phyloP scores from a whole-genome alignment of 2,797 vertebrate species.

The Babyrousa celebensis region DNA sequence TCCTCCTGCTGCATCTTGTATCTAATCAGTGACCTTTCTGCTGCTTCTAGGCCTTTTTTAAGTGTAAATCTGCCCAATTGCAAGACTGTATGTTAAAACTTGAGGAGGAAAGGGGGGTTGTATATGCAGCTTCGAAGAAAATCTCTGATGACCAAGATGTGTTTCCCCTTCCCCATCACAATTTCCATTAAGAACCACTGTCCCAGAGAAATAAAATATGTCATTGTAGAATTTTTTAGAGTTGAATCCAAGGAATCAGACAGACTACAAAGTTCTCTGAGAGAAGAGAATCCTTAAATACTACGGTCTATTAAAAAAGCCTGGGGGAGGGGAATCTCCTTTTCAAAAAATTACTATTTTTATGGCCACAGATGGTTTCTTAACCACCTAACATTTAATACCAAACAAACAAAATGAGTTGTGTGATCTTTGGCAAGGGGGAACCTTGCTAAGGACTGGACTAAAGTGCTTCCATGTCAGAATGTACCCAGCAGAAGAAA shows the following conservation, averaged over 20 bases:
- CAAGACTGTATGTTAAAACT: rapidly evolving
- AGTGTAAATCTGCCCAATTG: rapidly evolving
- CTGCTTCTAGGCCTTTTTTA: neutral
- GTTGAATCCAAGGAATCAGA: neutral
- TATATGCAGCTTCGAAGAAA: neutral
- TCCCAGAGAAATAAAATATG: neutral
- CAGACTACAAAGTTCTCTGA: neutral
- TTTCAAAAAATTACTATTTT: neutral
- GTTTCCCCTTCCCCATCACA: neutral
- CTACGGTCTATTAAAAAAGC: neutral
- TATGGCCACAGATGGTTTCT: neutral
- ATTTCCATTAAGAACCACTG: neutral
- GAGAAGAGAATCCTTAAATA: neutral
- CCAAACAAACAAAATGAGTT: neutral
- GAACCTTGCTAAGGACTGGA: neutral
- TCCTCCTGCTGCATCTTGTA: neutral
- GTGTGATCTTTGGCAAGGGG: neutral
- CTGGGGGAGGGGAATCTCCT: neutral
- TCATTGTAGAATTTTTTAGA: neutral
- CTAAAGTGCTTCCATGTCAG: neutral
- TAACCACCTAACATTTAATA: neutral
- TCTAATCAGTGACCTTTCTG: neutral
- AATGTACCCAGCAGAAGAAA: neutral
- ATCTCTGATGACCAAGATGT: too few relatives aligned
- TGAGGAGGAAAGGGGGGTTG: too few relatives aligned